Evolutionary conservation across 2,888 invertebrate genomes (phyloP).

Genomic region (Tillus elongatus): DNA sequence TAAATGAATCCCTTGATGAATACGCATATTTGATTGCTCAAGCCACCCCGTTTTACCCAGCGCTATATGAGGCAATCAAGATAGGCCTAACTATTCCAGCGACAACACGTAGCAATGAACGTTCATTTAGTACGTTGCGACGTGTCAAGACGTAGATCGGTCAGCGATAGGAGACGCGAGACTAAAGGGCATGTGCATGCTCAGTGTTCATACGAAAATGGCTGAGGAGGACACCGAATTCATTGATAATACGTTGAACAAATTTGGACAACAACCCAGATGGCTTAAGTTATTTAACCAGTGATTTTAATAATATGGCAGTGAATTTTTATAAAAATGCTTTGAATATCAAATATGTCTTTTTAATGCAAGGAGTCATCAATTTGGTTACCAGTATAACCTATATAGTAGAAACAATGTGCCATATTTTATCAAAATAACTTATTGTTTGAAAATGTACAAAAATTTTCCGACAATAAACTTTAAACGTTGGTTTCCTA

Average conservation of each 20-base stretch:
- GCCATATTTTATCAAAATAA: too few relatives aligned
- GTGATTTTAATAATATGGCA: too few relatives aligned
- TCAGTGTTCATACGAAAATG: slow-evolving; percentile 11
- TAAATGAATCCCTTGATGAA: slow-evolving; percentile 8
- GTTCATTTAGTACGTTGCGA: slow-evolving; percentile 8
- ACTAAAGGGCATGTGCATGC: slow-evolving; percentile 12
- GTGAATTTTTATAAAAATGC: too few relatives aligned
- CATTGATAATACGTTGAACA: slow-evolving; percentile 9
- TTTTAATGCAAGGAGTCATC: too few relatives aligned
- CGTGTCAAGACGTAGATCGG: slow-evolving; percentile 15
- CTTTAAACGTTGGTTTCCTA: too few relatives aligned
- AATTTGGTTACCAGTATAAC: too few relatives aligned
- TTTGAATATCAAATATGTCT: too few relatives aligned
- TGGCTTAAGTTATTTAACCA: slow-evolving; percentile 8
- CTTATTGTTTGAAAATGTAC: too few relatives aligned
- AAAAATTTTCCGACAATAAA: too few relatives aligned
- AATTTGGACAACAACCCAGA: slow-evolving; percentile 10
- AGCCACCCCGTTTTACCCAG: slow-evolving; percentile 10
- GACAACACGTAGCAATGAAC: too few relatives aligned
- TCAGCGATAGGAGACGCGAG: slow-evolving; percentile 14
- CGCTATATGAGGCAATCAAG: slow-evolving; percentile 7
- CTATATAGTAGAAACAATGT: too few relatives aligned
- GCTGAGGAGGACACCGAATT: slow-evolving; percentile 10
- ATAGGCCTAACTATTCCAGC: too few relatives aligned
- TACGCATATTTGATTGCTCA: slow-evolving; percentile 9